Conservation (phyloP, 2,797 vertebrate genomes). For the Saguinus oedipus region DNA sequence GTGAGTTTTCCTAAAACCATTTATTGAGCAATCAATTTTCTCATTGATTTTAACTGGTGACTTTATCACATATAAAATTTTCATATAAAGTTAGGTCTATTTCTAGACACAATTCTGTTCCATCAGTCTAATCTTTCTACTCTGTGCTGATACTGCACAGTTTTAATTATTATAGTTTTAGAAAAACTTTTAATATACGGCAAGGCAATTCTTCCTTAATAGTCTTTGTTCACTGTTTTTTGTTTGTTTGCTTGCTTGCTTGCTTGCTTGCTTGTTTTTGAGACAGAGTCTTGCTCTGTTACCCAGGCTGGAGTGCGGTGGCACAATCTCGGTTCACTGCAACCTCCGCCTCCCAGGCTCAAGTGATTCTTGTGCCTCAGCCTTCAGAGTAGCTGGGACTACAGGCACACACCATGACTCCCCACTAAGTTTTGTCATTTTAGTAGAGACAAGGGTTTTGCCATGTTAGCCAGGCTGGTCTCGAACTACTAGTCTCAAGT, state of each 20-base stretch:
- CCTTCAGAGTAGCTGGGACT: background rate
- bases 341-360: background rate
- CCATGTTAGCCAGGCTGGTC: background rate
- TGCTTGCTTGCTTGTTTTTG: background rate
- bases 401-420: background rate
- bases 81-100: background rate
- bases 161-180: constrained; percentile 10
- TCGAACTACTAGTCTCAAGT: background rate
- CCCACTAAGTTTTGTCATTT: background rate
- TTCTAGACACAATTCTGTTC: background rate
- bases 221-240: background rate
- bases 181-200: background rate
- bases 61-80: constrained; percentile 29
- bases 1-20: constrained; percentile 28
- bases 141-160: background rate
- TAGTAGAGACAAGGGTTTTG: background rate
- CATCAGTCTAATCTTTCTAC: background rate
- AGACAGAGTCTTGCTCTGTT: background rate
- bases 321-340: background rate
- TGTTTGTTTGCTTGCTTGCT: too few species aligned
- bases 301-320: background rate
- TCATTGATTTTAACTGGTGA: constrained; percentile 36
- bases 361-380: background rate
- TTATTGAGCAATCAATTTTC: constrained; percentile 42
- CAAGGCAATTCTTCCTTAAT: background rate